These are phyloP conservation scores for Myiopsitta monachus DNA, from an alignment of 2,113 vertebrate genomes.

Conservation along the genomic window DNA sequence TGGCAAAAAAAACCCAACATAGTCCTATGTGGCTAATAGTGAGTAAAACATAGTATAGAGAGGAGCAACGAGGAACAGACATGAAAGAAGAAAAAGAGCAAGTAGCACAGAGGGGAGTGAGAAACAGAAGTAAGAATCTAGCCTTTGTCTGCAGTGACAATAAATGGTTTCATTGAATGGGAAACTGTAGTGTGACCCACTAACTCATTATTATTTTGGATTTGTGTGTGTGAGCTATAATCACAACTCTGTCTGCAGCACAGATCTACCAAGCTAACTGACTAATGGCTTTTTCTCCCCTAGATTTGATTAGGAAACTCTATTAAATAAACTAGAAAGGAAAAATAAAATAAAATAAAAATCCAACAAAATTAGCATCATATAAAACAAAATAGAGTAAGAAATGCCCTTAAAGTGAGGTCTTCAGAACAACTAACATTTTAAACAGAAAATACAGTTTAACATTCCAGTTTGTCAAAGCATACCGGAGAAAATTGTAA, in stretches of 20 bases:
- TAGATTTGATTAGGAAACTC: not conserved
- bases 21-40: not conserved
- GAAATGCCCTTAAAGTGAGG: not conserved
- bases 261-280: not conserved
- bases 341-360: not conserved
- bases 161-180: not conserved
- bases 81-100: not conserved
- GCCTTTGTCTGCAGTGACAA: not conserved
- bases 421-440: not conserved
- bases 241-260: not conserved
- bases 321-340: not conserved
- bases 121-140: not conserved
- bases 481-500: conserved; percentile 33
- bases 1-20: not conserved
- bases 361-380: not conserved
- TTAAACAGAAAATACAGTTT: not conserved
- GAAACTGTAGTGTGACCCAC: not conserved
- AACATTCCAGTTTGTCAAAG: not conserved
- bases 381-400: not conserved
- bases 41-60: not conserved
- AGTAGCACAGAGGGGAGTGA: not conserved
- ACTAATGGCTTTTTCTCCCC: not conserved
- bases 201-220: not conserved
- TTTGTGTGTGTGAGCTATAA: not conserved
- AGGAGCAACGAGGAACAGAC: rapidly evolving